Evolutionary conservation across 2,113 vertebrate species (phyloP).

Genomic region (Heloderma charlesbogerti): DNA sequence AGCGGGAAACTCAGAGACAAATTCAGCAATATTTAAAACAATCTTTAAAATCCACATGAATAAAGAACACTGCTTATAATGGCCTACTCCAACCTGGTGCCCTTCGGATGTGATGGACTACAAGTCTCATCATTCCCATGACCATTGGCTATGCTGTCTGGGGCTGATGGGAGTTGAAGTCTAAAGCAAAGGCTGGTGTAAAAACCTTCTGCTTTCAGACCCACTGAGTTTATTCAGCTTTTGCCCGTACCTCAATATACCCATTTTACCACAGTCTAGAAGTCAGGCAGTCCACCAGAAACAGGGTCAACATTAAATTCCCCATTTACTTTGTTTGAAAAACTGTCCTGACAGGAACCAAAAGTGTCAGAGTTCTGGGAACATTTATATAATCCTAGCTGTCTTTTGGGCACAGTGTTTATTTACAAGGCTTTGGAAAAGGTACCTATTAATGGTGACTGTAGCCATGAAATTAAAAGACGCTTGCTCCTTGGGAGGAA

Average conservation of each 20-base stretch:
- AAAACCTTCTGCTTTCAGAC: not conserved
- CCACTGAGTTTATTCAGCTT: not conserved
- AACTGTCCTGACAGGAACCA: not conserved
- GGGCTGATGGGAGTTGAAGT: not conserved
- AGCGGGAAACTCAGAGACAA: too few species aligned
- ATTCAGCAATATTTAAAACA: too few species aligned
- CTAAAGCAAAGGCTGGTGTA: not conserved
- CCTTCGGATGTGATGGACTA: too few species aligned
- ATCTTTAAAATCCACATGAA: too few species aligned
- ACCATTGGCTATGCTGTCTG: too few species aligned
- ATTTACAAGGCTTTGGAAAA: not conserved
- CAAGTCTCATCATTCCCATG: too few species aligned
- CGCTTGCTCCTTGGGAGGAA: too few species aligned
- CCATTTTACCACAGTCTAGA: not conserved
- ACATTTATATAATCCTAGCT: not conserved
- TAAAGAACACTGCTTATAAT: too few species aligned
- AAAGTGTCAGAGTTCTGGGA: not conserved
- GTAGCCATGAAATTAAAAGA: too few species aligned
- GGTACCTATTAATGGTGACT: not conserved
- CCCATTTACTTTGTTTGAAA: not conserved
- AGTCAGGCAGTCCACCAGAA: not conserved
- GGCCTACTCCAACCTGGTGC: too few species aligned
- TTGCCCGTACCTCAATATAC: not conserved
- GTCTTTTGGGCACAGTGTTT: not conserved
- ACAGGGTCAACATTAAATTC: not conserved